Evolutionary conservation across 2,113 vertebrate genomes (phyloP).

Genomic region (Colinus virginianus): DNA sequence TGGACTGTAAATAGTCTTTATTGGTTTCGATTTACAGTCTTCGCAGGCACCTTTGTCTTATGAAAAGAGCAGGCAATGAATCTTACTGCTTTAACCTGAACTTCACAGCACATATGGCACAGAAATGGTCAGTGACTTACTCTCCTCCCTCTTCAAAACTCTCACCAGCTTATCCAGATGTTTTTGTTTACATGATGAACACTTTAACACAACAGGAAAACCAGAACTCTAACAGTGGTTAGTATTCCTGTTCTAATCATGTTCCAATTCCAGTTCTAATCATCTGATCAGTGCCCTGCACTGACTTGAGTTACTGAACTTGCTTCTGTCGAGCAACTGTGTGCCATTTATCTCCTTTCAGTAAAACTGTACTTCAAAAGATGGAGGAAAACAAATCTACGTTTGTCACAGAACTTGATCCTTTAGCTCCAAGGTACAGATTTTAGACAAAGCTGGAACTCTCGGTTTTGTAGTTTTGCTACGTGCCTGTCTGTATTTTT

Average conservation of each 20-base stretch:
- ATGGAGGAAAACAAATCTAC: background rate
- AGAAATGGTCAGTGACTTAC: background rate
- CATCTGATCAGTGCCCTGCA: background rate
- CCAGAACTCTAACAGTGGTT: background rate
- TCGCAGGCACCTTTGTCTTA: background rate
- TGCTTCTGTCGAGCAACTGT: background rate
- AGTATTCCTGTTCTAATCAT: too few species aligned
- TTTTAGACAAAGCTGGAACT: background rate
- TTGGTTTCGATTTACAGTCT: background rate
- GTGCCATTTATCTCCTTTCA: background rate
- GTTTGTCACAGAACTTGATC: background rate
- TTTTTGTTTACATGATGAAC: background rate
- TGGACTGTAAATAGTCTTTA: too few species aligned
- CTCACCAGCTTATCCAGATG: background rate
- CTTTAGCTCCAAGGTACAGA: background rate
- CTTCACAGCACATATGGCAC: background rate
- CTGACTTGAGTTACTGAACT: background rate
- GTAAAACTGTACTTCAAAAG: background rate
- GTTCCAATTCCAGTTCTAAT: too few species aligned
- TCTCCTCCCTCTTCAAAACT: background rate
- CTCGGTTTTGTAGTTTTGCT: conserved; percentile 70
- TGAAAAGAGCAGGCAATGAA: background rate
- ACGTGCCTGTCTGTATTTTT: conserved; percentile 77
- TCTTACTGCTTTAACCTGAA: background rate
- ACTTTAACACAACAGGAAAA: background rate